Evolutionary conservation across 2,113 vertebrate species (phyloP).

Genomic region (Kryptolebias marmoratus): DNA sequence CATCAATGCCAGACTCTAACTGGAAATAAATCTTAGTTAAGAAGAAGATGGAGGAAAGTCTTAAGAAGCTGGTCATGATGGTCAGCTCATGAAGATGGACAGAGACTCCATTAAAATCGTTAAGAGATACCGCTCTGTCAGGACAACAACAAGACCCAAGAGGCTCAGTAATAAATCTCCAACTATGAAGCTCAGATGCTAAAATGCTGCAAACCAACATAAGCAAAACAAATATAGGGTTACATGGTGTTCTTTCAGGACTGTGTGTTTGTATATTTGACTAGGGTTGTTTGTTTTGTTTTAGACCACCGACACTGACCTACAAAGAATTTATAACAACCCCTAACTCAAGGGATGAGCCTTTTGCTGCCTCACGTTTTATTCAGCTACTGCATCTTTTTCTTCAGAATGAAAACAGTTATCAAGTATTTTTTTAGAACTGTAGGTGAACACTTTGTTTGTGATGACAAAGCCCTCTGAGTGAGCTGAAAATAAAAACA

Average conservation of each 20-base stretch:
- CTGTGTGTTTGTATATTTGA: neutral
- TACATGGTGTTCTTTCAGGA: neutral
- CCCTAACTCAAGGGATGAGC: too few species aligned
- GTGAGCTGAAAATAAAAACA: too few species aligned
- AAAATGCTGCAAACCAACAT: neutral
- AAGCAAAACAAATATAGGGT: neutral
- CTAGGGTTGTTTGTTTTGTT: neutral
- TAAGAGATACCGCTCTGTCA: neutral
- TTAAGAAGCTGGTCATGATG: slow-evolving; percentile 5
- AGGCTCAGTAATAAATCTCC: neutral
- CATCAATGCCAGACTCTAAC: slow-evolving; percentile 1
- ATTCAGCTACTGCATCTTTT: too few species aligned
- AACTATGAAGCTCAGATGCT: neutral
- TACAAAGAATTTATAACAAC: too few species aligned
- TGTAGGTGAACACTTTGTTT: too few species aligned
- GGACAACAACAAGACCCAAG: neutral
- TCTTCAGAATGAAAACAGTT: too few species aligned
- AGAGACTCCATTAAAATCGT: slow-evolving; percentile 11
- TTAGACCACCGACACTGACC: too few species aligned
- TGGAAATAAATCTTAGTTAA: slow-evolving; percentile 7
- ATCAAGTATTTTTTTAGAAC: too few species aligned
- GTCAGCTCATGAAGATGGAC: neutral
- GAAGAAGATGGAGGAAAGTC: slow-evolving; percentile 13
- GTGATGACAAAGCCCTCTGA: too few species aligned
- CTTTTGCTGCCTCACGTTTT: too few species aligned